Percentiles rank a stretch among this genome's conserved stretches.
Conservation (phyloP, 2,797 vertebrate genomes). For the Tamandua tetradactyla region DNA sequence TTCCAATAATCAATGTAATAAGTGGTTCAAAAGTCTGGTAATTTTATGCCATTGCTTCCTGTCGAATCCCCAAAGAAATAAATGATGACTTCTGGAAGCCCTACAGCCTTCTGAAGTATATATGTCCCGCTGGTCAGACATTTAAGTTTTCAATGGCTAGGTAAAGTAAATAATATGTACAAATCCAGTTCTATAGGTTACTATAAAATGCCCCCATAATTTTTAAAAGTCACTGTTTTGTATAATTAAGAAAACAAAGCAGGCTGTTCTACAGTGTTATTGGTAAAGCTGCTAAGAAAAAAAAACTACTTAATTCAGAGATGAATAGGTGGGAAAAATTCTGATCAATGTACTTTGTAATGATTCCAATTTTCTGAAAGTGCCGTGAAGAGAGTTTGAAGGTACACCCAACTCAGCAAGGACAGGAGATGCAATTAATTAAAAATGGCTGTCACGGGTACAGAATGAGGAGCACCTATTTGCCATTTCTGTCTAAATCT, state of each 20-base stretch:
- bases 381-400: too few relatives aligned
- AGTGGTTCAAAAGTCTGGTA: not conserved
- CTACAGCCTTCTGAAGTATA: not conserved
- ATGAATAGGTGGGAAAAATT: not conserved
- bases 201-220: not conserved
- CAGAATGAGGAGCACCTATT: not conserved
- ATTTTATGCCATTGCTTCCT: not conserved
- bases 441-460: not conserved
- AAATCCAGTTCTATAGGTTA: not conserved
- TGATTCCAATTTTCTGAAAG: not conserved
- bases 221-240: not conserved
- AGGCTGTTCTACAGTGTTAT: not conserved
- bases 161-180: not conserved
- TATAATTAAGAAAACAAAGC: not conserved
- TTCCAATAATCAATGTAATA: not conserved
- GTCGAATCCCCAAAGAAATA: not conserved
- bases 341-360: not conserved
- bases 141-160: not conserved
- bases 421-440: not conserved
- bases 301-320: not conserved
- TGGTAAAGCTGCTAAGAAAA: not conserved
- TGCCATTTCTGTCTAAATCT: not conserved
- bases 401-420: not conserved
- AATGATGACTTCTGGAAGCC: not conserved
- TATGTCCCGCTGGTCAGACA: not conserved